phyloP scores from a whole-genome alignment of 1,140 invertebrate genomes.

The Hormaphis cornu region DNA sequence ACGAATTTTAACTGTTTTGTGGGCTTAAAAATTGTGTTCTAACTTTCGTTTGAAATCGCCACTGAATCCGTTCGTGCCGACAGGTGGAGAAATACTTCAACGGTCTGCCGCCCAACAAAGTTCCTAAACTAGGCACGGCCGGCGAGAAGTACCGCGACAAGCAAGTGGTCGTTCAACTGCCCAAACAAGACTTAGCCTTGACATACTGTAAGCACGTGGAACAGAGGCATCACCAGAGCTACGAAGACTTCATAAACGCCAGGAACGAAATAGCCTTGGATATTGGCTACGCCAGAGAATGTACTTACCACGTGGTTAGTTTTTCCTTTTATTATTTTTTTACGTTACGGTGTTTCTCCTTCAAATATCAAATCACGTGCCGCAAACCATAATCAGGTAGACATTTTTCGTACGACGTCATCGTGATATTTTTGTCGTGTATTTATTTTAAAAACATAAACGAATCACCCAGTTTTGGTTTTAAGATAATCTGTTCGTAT shows the following conservation, averaged over 20 bases:
- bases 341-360: too few relatives aligned
- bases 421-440: too few relatives aligned
- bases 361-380: too few relatives aligned
- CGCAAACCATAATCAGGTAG: too few relatives aligned
- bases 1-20: too few relatives aligned
- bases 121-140: constrained; percentile 62
- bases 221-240: constrained; percentile 60
- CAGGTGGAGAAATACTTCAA: constrained; percentile 63
- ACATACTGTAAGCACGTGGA: constrained; percentile 82
- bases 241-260: constrained; percentile 81
- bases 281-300: constrained; percentile 66
- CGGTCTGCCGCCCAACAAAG: constrained; percentile 63
- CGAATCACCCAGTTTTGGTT: too few relatives aligned
- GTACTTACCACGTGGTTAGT: constrained; percentile 46
- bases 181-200: constrained; percentile 86
- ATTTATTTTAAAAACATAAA: too few relatives aligned
- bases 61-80: constrained; percentile 28
- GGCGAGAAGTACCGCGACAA: constrained; percentile 70
- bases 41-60: too few relatives aligned
- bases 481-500: too few relatives aligned
- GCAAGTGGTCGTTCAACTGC: constrained; percentile 79
- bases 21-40: too few relatives aligned
- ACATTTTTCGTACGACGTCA: too few relatives aligned
- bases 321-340: background rate
- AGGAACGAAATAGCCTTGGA: constrained; percentile 91